A percentile compares a stretch with the other conserved stretches of the same genome.
Evolutionary conservation across 2,888 invertebrate species (phyloP).

Genomic region (Oscheius onirici): DNA sequence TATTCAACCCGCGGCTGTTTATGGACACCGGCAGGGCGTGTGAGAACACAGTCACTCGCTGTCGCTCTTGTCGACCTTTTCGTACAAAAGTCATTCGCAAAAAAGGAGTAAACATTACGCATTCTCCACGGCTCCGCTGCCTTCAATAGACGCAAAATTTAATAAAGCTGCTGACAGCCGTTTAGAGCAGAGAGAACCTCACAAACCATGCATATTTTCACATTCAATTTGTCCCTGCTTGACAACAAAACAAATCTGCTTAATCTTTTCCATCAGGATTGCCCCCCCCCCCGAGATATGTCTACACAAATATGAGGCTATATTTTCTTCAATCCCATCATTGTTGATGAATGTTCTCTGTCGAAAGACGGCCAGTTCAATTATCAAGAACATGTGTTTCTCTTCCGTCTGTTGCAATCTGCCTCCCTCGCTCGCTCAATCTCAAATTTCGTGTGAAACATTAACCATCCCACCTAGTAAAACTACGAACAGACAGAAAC

Average conservation of each 20-base stretch:
- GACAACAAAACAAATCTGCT: no score
- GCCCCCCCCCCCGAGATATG: no score
- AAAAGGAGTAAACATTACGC: slow-evolving; percentile 1
- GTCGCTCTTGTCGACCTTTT: background rate
- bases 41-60: slow-evolving; percentile 2
- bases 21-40: slow-evolving; percentile 5
- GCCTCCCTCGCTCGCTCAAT: background rate
- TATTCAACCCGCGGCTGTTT: slow-evolving; percentile 19
- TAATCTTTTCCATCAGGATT: no score
- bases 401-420: background rate
- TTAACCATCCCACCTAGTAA: no score
- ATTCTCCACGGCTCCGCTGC: background rate
- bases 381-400: no score
- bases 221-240: background rate
- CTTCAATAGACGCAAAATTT: slow-evolving; percentile 6
- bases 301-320: no score
- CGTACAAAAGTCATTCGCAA: background rate
- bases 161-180: slow-evolving; percentile 18
- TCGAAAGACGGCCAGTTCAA: no score
- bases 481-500: no score
- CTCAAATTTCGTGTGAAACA: background rate
- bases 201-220: background rate
- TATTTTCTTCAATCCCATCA: no score
- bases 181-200: background rate
- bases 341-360: no score